A percentile compares a stretch with the other conserved stretches of the same genome.
These are phyloP conservation scores for Xenopus laevis DNA, from an alignment of 2,113 vertebrate species.

Conservation along the genomic window DNA sequence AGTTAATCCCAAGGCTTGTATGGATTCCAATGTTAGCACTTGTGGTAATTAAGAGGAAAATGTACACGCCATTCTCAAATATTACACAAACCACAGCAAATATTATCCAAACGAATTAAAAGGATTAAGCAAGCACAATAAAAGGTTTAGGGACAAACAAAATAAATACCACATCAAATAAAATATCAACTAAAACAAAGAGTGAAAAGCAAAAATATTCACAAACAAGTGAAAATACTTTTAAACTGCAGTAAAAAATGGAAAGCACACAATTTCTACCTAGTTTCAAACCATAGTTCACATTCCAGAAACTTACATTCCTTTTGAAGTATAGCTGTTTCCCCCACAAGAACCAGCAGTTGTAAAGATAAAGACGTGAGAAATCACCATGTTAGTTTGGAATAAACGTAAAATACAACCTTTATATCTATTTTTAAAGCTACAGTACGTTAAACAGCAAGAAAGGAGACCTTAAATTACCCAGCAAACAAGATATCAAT, in stretches of 20 bases:
- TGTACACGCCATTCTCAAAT: background rate
- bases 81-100: too few species aligned
- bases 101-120: background rate
- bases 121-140: constrained; percentile 16
- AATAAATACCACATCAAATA: constrained; percentile 9
- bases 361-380: constrained; percentile 75
- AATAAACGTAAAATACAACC: constrained; percentile 51
- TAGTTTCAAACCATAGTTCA: constrained; percentile 43
- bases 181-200: constrained; percentile 34
- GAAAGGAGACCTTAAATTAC: too few species aligned
- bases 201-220: constrained; percentile 36
- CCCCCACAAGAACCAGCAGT: constrained; percentile 80
- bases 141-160: background rate
- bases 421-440: too few species aligned
- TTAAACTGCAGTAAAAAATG: constrained; percentile 47
- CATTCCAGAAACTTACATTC: constrained; percentile 83
- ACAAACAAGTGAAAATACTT: constrained; percentile 50
- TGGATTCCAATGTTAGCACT: too few species aligned
- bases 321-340: constrained; percentile 91
- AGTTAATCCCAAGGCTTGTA: too few species aligned
- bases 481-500: too few species aligned
- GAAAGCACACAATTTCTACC: constrained; percentile 49
- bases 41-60: too few species aligned
- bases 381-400: constrained; percentile 76
- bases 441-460: too few species aligned